phyloP scores from a whole-genome alignment of 2,797 vertebrate species.

The Oceanodroma leucorhoa region DNA sequence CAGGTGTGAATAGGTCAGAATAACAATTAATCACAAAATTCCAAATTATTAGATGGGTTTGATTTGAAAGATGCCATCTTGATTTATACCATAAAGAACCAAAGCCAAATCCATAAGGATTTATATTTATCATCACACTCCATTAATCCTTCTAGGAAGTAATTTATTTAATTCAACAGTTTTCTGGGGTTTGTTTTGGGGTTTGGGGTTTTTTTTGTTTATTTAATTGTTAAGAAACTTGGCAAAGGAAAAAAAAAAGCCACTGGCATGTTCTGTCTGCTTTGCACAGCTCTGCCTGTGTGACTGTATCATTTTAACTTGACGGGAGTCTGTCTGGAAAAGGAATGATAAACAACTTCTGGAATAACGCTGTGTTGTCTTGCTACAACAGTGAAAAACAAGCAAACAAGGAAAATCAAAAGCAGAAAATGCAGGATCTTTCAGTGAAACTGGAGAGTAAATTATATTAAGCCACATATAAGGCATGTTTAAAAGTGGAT shows the following conservation, averaged over 20 bases:
- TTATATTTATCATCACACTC: not conserved
- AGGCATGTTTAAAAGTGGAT: not conserved
- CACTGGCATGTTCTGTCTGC: not conserved
- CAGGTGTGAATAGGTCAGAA: not conserved
- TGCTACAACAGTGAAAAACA: not conserved
- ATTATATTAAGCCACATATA: not conserved
- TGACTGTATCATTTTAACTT: not conserved
- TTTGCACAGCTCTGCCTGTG: not conserved
- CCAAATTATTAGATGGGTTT: not conserved
- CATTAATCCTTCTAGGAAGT: not conserved
- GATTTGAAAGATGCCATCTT: not conserved
- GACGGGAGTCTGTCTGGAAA: not conserved
- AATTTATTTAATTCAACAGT: not conserved
- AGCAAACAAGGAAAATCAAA: not conserved
- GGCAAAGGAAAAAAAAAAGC: not conserved
- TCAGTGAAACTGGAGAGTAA: not conserved
- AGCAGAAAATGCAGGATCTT: not conserved
- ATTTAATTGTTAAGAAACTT: not conserved
- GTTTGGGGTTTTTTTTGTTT: rapidly evolving
- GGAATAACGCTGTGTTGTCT: not conserved
- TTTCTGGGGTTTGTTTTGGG: not conserved
- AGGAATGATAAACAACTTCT: not conserved
- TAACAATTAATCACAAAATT: not conserved
- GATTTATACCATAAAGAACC: not conserved
- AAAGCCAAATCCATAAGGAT: not conserved